Evolutionary conservation across 92 coral and sea anemone genomes (phyloP), one percentile per base, ranked within the genome.

Genomic region (Phenganax stokvisi): DNA sequence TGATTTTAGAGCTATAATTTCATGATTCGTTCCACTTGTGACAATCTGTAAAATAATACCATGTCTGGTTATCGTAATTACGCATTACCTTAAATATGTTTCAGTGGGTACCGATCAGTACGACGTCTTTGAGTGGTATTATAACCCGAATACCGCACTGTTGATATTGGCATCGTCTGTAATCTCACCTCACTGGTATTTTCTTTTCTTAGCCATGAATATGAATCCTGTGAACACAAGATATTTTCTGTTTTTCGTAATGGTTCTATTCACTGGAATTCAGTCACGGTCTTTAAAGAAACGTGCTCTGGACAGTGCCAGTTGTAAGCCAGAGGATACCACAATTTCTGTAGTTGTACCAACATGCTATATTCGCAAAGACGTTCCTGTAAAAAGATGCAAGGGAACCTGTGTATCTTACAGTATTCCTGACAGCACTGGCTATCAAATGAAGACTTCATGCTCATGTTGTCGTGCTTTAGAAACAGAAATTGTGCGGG

Each of bases 191-290:
- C 47, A 12, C 1, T 68, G 47, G 53, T 12, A 1, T 30, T 30
- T 68, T n/a, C 73, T 68, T 15, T 6, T 30, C 47, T 68, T 12
- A 30, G 73, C 37, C 31, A 75, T 75, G 80, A 75, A 56, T 75
- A 5, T 57, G 52, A 75, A 27, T 9, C 30, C 8, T 27, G 51
- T 75, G 25, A 55, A 56, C 15, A 75, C 80, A 51, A 59, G 44
- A 56, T 56, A 13, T 15, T 9, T 75, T 75, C 16, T 75, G 9
- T 29, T 75, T n/a, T 54, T 75, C n/a, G 30, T 59, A 16, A 63
- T 75, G 80, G 80, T 75, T 59, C 9, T 29, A 47, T n/a, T 56
- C 64, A 55, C 63, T 75, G 62, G 61, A 59, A 59, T 75, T 16
- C 51, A 54, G n/a, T 54, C 80, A 29, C 61, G 64, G 12, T 54